Percentiles rank a stretch among this genome's conserved stretches.
Evolutionary conservation across 1,140 invertebrate species (phyloP).

Genomic region (Sminthurides bifidus): DNA sequence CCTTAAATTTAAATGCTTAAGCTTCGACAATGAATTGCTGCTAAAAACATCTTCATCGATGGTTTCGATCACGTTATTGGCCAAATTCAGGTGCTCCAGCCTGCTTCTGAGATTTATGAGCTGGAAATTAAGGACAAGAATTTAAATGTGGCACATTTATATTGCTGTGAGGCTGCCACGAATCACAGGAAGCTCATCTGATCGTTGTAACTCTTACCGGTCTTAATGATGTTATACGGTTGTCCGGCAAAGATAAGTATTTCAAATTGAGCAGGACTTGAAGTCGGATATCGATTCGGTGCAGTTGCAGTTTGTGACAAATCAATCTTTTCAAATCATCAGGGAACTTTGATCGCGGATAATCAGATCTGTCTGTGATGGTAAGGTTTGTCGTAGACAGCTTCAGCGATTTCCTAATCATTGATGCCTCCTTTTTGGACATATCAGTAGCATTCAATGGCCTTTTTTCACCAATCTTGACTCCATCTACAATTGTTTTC

Average conservation of each 20-base stretch:
- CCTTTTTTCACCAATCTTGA: background rate
- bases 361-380: background rate
- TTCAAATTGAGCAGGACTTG: background rate
- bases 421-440: conserved; percentile 4
- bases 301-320: background rate
- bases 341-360: conserved; percentile 1
- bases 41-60: background rate
- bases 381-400: background rate
- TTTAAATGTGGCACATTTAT: too few species aligned
- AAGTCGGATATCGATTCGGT: background rate
- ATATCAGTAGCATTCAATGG: background rate
- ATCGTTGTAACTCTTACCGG: background rate
- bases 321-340: background rate
- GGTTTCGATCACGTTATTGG: background rate
- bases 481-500: too few species aligned
- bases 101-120: background rate
- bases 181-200: too few species aligned
- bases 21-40: background rate
- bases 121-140: background rate
- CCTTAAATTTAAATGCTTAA: background rate
- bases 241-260: background rate
- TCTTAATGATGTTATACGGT: background rate
- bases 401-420: background rate
- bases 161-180: too few species aligned
- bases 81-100: background rate